These are phyloP conservation scores for Vireo altiloquus DNA, from an alignment of 2,113 vertebrate genomes.

Conservation along the genomic window DNA sequence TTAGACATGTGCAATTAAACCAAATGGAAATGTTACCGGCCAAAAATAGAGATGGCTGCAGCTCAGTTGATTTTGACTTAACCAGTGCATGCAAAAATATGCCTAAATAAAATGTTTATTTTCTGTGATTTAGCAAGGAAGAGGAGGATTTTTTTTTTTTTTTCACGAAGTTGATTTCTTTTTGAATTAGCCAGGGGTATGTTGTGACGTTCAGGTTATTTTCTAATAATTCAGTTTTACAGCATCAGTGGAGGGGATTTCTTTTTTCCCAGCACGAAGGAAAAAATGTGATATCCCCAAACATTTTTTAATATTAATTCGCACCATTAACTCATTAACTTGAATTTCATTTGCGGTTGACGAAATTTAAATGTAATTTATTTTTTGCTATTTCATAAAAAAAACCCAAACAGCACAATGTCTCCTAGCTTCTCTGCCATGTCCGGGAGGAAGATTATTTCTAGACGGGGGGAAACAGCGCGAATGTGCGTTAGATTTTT, in stretches of 20 bases:
- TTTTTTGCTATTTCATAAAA: background rate
- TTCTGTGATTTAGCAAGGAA: background rate
- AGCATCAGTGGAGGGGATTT: background rate
- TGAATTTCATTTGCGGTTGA: background rate
- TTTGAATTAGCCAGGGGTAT: background rate
- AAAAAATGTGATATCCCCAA: background rate
- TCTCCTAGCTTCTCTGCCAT: background rate
- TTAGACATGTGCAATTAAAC: conserved; percentile 48
- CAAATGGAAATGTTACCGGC: background rate
- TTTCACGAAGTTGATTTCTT: background rate
- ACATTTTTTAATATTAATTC: background rate
- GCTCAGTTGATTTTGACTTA: background rate
- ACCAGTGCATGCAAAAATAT: conserved; percentile 37
- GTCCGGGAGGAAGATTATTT: background rate
- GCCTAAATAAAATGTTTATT: conserved; percentile 11
- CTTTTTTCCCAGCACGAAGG: background rate
- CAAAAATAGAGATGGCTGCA: conserved; percentile 1
- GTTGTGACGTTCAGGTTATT: background rate
- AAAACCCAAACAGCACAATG: background rate
- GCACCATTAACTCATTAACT: background rate
- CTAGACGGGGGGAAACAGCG: background rate
- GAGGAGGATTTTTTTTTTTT: background rate
- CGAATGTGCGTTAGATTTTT: background rate
- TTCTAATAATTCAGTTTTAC: background rate
- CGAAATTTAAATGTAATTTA: background rate